These are phyloP conservation scores for Latrodectus hesperus DNA, from an alignment of 2,888 invertebrate genomes.

Conservation along the genomic window DNA sequence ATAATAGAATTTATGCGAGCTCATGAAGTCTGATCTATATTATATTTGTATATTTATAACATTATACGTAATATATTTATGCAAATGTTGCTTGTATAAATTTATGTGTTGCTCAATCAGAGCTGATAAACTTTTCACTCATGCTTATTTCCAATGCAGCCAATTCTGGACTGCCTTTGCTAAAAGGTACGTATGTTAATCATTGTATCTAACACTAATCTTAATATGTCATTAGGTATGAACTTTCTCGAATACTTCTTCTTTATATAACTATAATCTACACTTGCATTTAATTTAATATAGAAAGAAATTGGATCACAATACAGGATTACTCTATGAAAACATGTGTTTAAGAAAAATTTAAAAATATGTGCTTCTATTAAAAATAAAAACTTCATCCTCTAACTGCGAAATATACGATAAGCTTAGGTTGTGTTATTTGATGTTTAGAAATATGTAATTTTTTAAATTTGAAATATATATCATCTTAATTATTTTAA, in stretches of 20 bases:
- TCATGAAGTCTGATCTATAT: not conserved
- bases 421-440: no score
- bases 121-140: conserved; percentile 66
- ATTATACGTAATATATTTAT: no score
- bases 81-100: not conserved
- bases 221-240: not conserved
- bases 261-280: not conserved
- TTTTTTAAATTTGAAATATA: no score
- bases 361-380: no score
- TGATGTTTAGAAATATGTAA: no score
- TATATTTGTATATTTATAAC: no score
- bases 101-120: conserved; percentile 49
- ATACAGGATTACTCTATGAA: no score
- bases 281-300: not conserved
- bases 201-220: not conserved
- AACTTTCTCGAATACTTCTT: not conserved
- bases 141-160: conserved; percentile 78
- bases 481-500: no score
- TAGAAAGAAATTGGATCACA: not conserved
- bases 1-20: no score
- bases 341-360: no score
- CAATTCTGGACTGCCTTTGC: conserved; percentile 99
- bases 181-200: conserved; percentile 88
- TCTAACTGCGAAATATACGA: no score
- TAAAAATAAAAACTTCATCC: no score